These are phyloP conservation scores for Scyliorhinus canicula DNA, from an alignment of 2,797 vertebrate genomes.

Conservation along the genomic window DNA sequence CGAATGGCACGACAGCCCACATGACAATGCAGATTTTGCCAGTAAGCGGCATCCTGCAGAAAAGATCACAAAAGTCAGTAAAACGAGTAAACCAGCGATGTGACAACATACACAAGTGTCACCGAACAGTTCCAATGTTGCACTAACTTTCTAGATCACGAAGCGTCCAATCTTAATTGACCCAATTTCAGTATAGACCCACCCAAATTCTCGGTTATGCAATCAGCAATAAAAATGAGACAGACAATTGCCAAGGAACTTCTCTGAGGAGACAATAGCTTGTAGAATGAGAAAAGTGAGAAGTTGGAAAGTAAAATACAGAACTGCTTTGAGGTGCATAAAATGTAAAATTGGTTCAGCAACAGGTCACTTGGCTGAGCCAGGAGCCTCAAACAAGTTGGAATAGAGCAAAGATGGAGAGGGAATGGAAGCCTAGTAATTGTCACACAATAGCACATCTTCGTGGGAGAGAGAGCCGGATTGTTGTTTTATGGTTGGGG, in stretches of 20 bases:
- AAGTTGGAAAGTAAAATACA: neutral
- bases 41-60: neutral
- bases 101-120: too few relatives aligned
- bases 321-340: neutral
- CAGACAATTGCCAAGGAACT: too few relatives aligned
- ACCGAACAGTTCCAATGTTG: neutral
- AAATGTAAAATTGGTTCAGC: neutral
- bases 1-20: neutral
- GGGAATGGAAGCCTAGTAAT: neutral
- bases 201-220: too few relatives aligned
- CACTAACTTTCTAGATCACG: neutral
- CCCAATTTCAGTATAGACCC: too few relatives aligned
- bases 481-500: too few relatives aligned
- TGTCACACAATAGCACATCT: slow-evolving; percentile 58
- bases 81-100: neutral
- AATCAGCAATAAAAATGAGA: too few relatives aligned
- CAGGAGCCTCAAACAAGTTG: neutral
- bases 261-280: too few relatives aligned
- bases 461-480: too few relatives aligned
- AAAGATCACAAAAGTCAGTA: neutral
- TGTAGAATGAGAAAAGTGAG: neutral
- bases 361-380: neutral
- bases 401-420: neutral
- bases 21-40: neutral
- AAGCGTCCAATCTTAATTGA: neutral